Percentiles rank a stretch among this genome's conserved stretches.
phyloP scores from a whole-genome alignment of 2,888 invertebrate genomes.

The Tetheella fluctuosa region DNA sequence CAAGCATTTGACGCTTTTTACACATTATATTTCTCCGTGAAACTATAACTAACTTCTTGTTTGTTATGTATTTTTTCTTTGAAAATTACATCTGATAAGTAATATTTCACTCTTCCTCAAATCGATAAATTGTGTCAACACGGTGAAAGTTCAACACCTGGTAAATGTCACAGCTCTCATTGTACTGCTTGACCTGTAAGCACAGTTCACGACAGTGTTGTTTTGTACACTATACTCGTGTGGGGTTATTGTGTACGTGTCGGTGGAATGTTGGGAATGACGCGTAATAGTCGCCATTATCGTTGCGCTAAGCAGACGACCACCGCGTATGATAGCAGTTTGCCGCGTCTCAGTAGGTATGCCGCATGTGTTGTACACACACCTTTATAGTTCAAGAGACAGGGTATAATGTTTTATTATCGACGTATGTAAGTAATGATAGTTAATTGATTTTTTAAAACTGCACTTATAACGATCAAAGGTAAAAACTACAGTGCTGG shows the following conservation, averaged over 20 bases:
- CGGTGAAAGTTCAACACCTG: conserved; percentile 31
- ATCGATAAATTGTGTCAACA: conserved; percentile 19
- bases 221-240: conserved; percentile 28
- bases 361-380: background rate
- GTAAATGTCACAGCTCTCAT: conserved; percentile 31
- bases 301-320: conserved; percentile 51
- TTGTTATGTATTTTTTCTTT: too few relatives aligned
- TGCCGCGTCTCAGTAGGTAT: conserved; percentile 13
- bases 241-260: conserved; percentile 41
- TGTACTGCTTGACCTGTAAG: conserved; percentile 30
- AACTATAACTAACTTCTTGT: background rate
- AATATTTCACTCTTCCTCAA: background rate
- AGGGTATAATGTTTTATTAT: background rate
- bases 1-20: background rate
- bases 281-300: conserved; percentile 56
- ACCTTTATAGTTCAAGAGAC: background rate
- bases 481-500: too few relatives aligned
- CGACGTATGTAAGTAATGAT: background rate
- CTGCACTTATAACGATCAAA: too few relatives aligned
- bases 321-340: conserved; percentile 42
- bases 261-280: conserved; percentile 52
- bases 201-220: conserved; percentile 27
- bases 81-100: background rate
- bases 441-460: background rate
- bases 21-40: background rate